These are phyloP conservation scores for Lasioglossum villosulum DNA, from an alignment of 2,888 invertebrate species.

Conservation along the genomic window DNA sequence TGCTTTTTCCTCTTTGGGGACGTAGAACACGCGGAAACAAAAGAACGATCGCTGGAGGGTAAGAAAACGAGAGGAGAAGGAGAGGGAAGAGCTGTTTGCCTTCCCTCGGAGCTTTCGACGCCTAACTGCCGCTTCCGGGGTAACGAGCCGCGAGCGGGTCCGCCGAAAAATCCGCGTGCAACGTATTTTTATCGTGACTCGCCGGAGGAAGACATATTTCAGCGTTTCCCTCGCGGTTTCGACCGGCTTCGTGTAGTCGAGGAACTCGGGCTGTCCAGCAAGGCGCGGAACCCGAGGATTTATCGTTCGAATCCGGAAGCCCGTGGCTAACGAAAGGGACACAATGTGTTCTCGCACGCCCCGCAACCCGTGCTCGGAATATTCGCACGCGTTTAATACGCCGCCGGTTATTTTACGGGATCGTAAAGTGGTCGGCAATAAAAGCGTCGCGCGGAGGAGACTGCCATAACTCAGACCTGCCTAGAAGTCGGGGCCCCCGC, in stretches of 20 bases:
- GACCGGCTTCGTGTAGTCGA: background rate
- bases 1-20: slow-evolving; percentile 36
- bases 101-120: slow-evolving; percentile 27
- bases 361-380: slow-evolving; percentile 11
- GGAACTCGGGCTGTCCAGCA: slow-evolving; percentile 15
- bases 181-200: background rate
- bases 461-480: slow-evolving; percentile 11
- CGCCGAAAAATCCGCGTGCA: slow-evolving; percentile 16
- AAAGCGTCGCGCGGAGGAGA: slow-evolving; percentile 36
- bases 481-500: slow-evolving; percentile 7
- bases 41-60: slow-evolving; percentile 54
- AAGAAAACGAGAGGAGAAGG: slow-evolving; percentile 20
- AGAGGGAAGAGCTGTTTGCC: slow-evolving; percentile 28
- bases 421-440: slow-evolving; percentile 45
- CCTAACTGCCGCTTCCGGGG: slow-evolving; percentile 17
- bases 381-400: slow-evolving; percentile 49
- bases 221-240: background rate
- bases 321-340: slow-evolving; percentile 15
- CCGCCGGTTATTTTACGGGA: slow-evolving; percentile 43
- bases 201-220: background rate
- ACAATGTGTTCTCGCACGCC: slow-evolving; percentile 1
- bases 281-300: slow-evolving; percentile 22
- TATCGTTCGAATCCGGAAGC: slow-evolving; percentile 38
- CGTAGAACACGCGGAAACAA: slow-evolving; percentile 40
- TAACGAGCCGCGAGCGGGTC: slow-evolving; percentile 14